phyloP scores from a whole-genome alignment of 2,113 vertebrate species.

The Myanophis thanlyinensis region DNA sequence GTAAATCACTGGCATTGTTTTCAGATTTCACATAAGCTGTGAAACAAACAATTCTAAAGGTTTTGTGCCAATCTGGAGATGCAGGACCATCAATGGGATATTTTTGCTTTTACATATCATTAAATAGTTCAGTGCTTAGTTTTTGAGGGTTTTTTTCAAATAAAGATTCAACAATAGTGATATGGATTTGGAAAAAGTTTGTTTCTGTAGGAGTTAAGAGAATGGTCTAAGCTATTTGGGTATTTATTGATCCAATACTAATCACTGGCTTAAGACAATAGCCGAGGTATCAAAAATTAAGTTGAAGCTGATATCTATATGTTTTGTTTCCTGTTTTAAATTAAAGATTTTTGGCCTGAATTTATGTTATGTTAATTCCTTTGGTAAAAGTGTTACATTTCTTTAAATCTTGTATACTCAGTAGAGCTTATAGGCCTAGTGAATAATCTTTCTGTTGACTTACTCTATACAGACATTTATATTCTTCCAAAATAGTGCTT shows the following conservation, averaged over 20 bases:
- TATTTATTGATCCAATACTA: background rate
- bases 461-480: background rate
- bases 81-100: background rate
- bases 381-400: background rate
- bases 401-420: conserved; percentile 7
- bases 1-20: background rate
- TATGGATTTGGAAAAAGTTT: background rate
- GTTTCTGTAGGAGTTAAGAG: background rate
- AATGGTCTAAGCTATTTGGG: background rate
- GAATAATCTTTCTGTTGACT: background rate
- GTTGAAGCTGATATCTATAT: background rate
- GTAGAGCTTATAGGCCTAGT: background rate
- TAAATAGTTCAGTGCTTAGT: background rate
- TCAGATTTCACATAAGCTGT: fast-evolving
- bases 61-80: background rate
- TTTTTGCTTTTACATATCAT: background rate
- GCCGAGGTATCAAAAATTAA: background rate
- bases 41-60: background rate
- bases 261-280: background rate
- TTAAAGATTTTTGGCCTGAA: background rate
- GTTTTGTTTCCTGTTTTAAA: conserved; percentile 1
- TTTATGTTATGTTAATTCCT: background rate
- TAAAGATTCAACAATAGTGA: background rate
- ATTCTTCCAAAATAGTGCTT: background rate
- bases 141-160: background rate